A percentile compares a stretch with the other conserved stretches of the same genome.
These are phyloP conservation scores for Hippocampus zosterae DNA, from an alignment of 2,113 vertebrate genomes.

Conservation along the genomic window DNA sequence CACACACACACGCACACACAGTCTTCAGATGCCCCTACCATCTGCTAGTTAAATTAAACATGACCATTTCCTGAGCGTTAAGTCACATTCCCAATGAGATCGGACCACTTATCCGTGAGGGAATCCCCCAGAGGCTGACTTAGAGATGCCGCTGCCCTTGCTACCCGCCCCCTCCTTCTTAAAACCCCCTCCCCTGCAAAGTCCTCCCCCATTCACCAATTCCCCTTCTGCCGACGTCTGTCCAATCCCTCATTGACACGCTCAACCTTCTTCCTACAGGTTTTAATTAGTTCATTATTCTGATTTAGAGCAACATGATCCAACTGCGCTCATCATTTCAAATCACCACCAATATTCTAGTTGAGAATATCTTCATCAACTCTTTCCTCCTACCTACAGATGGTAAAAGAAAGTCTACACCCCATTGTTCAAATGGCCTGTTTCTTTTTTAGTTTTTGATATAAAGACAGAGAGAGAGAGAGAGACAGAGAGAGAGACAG, in stretches of 20 bases:
- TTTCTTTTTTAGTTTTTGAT: not conserved
- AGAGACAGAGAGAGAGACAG: too few relatives aligned
- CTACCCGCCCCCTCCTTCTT: constrained; percentile 14
- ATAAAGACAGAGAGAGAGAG: too few relatives aligned
- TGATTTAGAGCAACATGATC: constrained; percentile 16
- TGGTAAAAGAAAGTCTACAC: not conserved
- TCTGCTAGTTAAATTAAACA: constrained; percentile 80
- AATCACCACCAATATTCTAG: constrained; percentile 16
- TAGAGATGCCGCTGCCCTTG: constrained; percentile 56
- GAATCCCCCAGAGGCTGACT: constrained; percentile 62
- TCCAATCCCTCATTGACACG: constrained; percentile 23
- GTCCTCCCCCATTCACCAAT: constrained; percentile 17
- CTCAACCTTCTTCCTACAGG: constrained; percentile 10
- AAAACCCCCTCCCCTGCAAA: constrained; percentile 26
- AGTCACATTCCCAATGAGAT: constrained; percentile 70
- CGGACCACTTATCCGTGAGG: constrained; percentile 70
- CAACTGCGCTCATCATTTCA: constrained; percentile 14
- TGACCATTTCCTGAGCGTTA: constrained; percentile 76
- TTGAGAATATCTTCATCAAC: constrained; percentile 20
- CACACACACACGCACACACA: not conserved
- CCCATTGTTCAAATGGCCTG: too few relatives aligned
- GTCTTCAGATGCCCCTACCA: constrained; percentile 62
- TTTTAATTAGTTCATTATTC: constrained; percentile 16
- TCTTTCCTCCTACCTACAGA: constrained; percentile 4
- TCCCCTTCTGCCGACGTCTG: constrained; percentile 26